Evolutionary conservation across 2,888 invertebrate genomes (phyloP), one percentile per base, ranked within the genome.

Genomic region (Coelopa pilipes): DNA sequence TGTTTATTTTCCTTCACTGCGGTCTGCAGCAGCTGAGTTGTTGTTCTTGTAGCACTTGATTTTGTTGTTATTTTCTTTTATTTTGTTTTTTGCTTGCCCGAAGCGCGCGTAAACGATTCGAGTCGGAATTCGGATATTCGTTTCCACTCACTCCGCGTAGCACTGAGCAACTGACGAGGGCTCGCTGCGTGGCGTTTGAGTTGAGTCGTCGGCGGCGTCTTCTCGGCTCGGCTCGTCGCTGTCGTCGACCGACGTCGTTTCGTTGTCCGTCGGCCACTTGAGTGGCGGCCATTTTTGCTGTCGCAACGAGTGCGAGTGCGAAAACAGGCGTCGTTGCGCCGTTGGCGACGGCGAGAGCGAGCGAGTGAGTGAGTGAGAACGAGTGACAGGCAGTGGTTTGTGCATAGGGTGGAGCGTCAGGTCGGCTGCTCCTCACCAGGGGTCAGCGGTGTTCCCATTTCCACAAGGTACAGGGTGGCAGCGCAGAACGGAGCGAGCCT

Each of bases 101-200:
- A 13, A 53, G 53, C 53, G 60, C 47, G 59, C 70, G 70, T 12
- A 59, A 68, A 70, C 45, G 9, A 24, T 59, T 19, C 49, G 34
- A 49, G 47, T 70, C 49, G 24, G n/a, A 60, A 24, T 70, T 62
- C 59, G 57, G 45, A 45, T 69, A 57, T 50, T 24, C 47, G 2
- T 55, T 67, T 79, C 78, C 80, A 81, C 81, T 81, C 81, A 81
- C 80, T 79, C 78, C 78, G 80, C 77, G 77, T 77, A 77, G 74
- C 80, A 80, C 79, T 80, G 79, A 80, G 80, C 79, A 77, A 81
- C 81, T 81, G 78, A 81, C 68, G 67, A 55, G 15, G 15, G 50
- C 70, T 55, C 53, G 15, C 72, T 74, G 68, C 72, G 34, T 74
- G 71, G 68, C 49, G 62, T 50, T 63, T 74, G 76, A 76, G 77